phyloP scores from a whole-genome alignment of 2,888 invertebrate genomes.

The Schizotus pectinicornis region DNA sequence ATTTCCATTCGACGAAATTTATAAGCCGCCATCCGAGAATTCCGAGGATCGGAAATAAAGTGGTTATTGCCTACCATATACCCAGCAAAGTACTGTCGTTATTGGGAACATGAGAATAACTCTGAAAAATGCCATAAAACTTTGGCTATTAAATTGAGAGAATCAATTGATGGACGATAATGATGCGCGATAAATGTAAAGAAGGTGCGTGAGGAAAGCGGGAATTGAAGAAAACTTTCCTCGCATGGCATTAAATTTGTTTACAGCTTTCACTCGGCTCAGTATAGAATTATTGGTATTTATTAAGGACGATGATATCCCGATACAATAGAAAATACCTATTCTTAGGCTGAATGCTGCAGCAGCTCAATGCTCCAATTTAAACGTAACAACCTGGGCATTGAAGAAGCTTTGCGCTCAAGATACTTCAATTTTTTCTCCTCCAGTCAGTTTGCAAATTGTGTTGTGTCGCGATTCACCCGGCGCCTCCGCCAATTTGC shows the following conservation, averaged over 20 bases:
- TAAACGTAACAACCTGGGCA: too few relatives aligned
- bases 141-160: constrained; percentile 15
- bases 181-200: constrained; percentile 7
- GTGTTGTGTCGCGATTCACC: too few relatives aligned
- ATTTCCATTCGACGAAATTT: constrained; percentile 1
- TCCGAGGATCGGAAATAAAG: background rate
- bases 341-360: background rate
- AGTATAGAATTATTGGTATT: too few relatives aligned
- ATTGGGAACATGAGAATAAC: constrained; percentile 1
- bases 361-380: too few relatives aligned
- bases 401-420: too few relatives aligned
- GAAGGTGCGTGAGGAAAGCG: background rate
- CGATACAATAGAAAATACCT: background rate
- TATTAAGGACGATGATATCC: too few relatives aligned
- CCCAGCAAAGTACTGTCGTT: background rate
- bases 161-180: constrained; percentile 23
- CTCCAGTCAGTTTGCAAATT: too few relatives aligned
- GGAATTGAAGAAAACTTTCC: background rate
- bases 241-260: constrained; percentile 8
- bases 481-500: too few relatives aligned
- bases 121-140: constrained; percentile 10
- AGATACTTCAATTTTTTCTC: too few relatives aligned
- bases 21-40: background rate
- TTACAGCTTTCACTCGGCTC: background rate
- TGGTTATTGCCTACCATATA: too few relatives aligned